Base-by-base conservation (phyloP, 2,797 vertebrate genomes). In the Spinus olivaceus region DNA sequence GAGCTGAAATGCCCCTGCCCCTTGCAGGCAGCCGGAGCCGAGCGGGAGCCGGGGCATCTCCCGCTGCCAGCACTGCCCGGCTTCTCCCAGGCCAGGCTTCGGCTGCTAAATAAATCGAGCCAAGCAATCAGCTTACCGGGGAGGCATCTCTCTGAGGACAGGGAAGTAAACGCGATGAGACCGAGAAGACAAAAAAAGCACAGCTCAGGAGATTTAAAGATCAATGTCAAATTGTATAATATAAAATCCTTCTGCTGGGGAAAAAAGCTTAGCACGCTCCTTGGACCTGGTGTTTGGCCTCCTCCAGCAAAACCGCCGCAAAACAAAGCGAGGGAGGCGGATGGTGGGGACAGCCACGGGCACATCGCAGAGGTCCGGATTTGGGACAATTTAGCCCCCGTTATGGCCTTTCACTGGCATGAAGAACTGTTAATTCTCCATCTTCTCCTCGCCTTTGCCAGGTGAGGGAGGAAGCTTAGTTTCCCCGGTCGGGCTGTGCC, bases 151-250 rank as follows among this genome's bases (percentile, higher is more conserved):
- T 95, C 60, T 84, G 85, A 95, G 85, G 95, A 95, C 90, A 87
- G 83, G 39, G 66, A 63, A 64, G 80, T 39, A 91, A 96, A 95
- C 76, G 92, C 96, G 96, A 95, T 61, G 77, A 94, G 95, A 94
- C 59, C 82, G 60, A 67, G 87, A 87, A 69, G 93, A 92, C 94
- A 88, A 92, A 93, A 96, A 95, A 97, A 97, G 94, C 96, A 95
- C 96, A 97, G 97, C 94, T 97, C 97, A 95, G 96, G 89, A 82
- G 96, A 97, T 96, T 98, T 97, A 98, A 97, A 98, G 97, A 97
- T 97, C 97, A 97, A 77, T 85, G 93, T 97, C 97, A 98, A 97
- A 97, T 93, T 96, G 96, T 97, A 95, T 96, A 97, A 97, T 94
- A 95, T 91, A 70, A 96, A 97, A 96, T 94, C 95, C 89, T 90